Conservation (phyloP, 2,113 vertebrate species). For the Ptyas mucosa region DNA sequence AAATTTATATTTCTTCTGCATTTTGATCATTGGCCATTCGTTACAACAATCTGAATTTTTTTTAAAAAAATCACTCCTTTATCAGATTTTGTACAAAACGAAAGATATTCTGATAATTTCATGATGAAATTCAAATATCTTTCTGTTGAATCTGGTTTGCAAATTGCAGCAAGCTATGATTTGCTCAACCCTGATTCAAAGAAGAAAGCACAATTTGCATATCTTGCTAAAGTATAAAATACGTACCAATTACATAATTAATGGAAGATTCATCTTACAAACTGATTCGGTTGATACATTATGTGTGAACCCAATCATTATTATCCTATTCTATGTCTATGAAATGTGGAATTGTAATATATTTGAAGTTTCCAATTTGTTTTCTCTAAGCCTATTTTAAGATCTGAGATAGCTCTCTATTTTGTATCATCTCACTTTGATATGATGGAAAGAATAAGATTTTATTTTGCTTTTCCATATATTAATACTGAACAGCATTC, state of each 20-base stretch:
- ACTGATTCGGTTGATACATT: not conserved
- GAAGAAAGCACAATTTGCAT: not conserved
- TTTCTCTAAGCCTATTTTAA: not conserved
- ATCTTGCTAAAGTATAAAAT: not conserved
- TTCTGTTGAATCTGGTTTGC: not conserved
- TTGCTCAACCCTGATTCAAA: not conserved
- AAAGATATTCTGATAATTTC: not conserved
- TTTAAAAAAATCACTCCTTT: not conserved
- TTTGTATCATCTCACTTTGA: not conserved
- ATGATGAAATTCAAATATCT: not conserved
- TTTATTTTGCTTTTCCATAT: not conserved
- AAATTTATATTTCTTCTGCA: not conserved
- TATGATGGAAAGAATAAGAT: not conserved
- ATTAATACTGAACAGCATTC: slow-evolving; percentile 1
- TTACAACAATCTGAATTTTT: not conserved
- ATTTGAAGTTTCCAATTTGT: not conserved
- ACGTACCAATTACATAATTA: not conserved
- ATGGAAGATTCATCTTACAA: not conserved
- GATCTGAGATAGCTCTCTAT: not conserved
- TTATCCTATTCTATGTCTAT: not conserved
- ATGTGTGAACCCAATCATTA: not conserved
- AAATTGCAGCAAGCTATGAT: not conserved
- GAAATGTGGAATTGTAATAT: not conserved
- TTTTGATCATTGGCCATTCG: not conserved
- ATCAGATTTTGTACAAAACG: not conserved